phyloP scores from a whole-genome alignment of 2,888 invertebrate genomes.

The Ophraella communa region DNA sequence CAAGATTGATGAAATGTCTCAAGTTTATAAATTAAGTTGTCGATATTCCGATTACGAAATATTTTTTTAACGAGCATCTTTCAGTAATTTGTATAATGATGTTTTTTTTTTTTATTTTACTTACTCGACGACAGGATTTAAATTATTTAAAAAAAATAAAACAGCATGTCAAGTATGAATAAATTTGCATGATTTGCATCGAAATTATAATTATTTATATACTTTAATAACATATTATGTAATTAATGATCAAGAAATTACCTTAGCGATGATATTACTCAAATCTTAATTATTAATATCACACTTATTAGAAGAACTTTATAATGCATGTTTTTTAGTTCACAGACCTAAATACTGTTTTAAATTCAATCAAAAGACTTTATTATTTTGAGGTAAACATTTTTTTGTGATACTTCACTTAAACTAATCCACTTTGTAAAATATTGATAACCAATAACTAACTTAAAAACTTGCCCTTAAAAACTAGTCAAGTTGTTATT shows the following conservation, averaged over 20 bases:
- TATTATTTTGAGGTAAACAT: too few species aligned
- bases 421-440: too few species aligned
- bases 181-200: background rate
- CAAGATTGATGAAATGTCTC: background rate
- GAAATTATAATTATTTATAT: background rate
- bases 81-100: slow-evolving; percentile 10
- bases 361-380: too few species aligned
- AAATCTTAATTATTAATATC: too few species aligned
- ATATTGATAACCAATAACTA: too few species aligned
- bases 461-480: too few species aligned
- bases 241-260: background rate
- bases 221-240: background rate
- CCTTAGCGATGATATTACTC: too few species aligned
- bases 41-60: background rate
- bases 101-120: slow-evolving; percentile 8
- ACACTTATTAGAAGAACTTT: too few species aligned
- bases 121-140: background rate
- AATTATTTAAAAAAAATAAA: background rate
- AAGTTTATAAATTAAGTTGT: background rate
- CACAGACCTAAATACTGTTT: too few species aligned
- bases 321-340: too few species aligned
- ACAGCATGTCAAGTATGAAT: background rate
- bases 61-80: background rate
- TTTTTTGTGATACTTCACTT: too few species aligned
- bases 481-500: too few species aligned